These are phyloP conservation scores for Caiman crocodilus DNA, from an alignment of 2,797 vertebrate species.

Conservation along the genomic window DNA sequence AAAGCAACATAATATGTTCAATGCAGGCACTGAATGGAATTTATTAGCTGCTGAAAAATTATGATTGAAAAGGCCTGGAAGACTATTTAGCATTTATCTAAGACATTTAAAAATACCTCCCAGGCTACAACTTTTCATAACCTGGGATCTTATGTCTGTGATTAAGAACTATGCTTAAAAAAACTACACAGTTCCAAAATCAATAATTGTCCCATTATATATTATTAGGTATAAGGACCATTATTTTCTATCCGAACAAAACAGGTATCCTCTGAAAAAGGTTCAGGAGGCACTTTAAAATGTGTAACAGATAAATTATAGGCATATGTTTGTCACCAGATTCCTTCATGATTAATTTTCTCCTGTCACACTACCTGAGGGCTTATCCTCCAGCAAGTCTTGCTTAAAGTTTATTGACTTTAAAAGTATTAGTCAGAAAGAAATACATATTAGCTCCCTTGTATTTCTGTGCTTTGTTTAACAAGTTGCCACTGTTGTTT, in stretches of 20 bases:
- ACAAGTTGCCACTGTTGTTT: background rate
- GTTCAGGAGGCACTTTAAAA: background rate
- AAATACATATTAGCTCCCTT: background rate
- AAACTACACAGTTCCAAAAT: background rate
- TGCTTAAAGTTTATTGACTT: background rate
- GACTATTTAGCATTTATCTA: background rate
- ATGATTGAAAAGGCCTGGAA: background rate
- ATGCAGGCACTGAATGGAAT: accelerated
- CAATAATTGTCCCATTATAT: background rate
- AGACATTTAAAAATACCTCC: background rate
- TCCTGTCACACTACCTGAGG: background rate
- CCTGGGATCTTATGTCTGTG: background rate
- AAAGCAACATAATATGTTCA: background rate
- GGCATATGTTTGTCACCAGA: background rate
- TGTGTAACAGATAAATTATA: background rate
- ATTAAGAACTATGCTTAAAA: background rate
- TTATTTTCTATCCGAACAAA: background rate
- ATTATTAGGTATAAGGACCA: background rate
- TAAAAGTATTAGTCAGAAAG: background rate
- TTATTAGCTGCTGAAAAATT: background rate
- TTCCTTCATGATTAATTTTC: background rate
- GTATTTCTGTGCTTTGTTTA: background rate
- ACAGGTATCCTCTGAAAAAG: background rate
- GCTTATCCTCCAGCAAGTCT: background rate
- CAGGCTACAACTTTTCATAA: background rate